These are phyloP conservation scores for Abrostola triplasia DNA, from an alignment of 2,888 invertebrate species.

Conservation along the genomic window DNA sequence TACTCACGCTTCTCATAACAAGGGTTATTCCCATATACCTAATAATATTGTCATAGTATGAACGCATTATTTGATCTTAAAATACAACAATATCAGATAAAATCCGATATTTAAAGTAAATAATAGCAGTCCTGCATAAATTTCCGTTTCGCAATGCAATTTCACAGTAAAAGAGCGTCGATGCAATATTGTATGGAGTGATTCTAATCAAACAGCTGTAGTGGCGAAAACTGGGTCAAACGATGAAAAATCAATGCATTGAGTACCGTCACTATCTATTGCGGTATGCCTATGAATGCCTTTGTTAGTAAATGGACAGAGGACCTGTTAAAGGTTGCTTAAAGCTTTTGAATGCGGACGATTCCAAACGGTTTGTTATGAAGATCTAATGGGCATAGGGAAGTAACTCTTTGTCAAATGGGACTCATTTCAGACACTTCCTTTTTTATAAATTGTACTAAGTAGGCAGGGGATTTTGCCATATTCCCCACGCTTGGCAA, in stretches of 20 bases:
- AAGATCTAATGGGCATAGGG: neutral
- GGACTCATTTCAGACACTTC: too few relatives aligned
- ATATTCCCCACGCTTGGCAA: too few relatives aligned
- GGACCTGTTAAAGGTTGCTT: constrained; percentile 22
- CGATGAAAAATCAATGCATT: constrained; percentile 46
- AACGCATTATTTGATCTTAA: too few relatives aligned
- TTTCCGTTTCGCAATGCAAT: constrained; percentile 21
- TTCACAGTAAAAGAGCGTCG: constrained; percentile 23
- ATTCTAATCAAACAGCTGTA: constrained; percentile 48
- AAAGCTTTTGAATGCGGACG: constrained; percentile 19
- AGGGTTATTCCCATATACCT: too few relatives aligned
- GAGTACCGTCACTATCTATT: constrained; percentile 15
- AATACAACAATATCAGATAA: constrained; percentile 6
- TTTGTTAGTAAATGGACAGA: constrained; percentile 20
- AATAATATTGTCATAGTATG: too few relatives aligned
- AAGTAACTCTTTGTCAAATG: too few relatives aligned
- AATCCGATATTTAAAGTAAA: constrained; percentile 21
- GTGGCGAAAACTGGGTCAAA: constrained; percentile 45
- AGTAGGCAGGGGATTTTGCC: too few relatives aligned
- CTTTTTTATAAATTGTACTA: too few relatives aligned
- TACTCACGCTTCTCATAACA: too few relatives aligned
- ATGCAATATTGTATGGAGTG: constrained; percentile 28
- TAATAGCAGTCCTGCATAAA: constrained; percentile 13
- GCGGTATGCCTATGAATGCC: constrained; percentile 27
- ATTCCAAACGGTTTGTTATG: neutral